Conservation (phyloP, 2,888 invertebrate species). For the Aphodius granarius region DNA sequence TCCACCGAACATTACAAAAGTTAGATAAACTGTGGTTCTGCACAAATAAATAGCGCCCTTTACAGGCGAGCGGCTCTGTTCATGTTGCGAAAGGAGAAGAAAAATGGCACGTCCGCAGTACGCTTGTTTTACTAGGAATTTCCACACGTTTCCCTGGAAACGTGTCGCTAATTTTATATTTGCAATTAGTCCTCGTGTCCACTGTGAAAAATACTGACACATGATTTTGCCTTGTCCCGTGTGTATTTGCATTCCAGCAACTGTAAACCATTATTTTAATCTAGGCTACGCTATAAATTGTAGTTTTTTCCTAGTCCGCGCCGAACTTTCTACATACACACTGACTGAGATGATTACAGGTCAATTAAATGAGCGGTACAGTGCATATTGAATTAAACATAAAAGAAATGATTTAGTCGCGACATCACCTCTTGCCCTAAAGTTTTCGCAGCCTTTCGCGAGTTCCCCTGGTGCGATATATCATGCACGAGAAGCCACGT, state of each 20-base stretch:
- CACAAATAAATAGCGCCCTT: no score
- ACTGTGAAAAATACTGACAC: neutral
- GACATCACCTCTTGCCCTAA: neutral
- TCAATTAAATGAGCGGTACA: constrained; percentile 1
- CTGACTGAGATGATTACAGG: neutral
- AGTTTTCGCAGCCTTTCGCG: neutral
- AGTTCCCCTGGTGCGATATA: neutral
- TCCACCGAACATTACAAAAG: no score
- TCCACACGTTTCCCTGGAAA: neutral
- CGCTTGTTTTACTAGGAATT: constrained; percentile 1
- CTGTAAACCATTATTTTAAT: constrained; percentile 3
- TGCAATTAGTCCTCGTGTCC: neutral
- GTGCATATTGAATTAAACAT: neutral
- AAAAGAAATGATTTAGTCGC: neutral
- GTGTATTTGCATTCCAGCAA: neutral
- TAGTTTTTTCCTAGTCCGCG: neutral
- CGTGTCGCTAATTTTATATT: constrained; percentile 14
- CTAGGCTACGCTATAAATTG: neutral
- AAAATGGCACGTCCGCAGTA: constrained; percentile 7
- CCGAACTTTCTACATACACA: no score
- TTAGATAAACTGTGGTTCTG: neutral
- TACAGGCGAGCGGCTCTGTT: neutral
- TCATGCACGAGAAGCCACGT: neutral
- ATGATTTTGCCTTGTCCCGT: neutral
- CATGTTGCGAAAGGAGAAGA: neutral